Evolutionary conservation across 2,888 invertebrate genomes (phyloP).

Genomic region (Eilema griseolum): DNA sequence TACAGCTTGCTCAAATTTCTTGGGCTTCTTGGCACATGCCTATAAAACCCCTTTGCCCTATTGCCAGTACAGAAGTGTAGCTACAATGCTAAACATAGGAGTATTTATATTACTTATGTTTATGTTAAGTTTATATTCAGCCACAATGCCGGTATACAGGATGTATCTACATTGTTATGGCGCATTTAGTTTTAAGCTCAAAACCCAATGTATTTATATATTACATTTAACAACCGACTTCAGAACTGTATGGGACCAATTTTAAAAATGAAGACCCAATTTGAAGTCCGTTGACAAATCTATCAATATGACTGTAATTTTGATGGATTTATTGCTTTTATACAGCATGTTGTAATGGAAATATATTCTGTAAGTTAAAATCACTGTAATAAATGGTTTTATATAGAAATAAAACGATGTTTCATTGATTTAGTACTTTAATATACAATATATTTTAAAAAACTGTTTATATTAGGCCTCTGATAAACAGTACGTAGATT

Average conservation of each 20-base stretch:
- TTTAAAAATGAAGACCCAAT: background rate
- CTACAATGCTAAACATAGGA: slow-evolving; percentile 17
- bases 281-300: slow-evolving; percentile 48
- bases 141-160: slow-evolving; percentile 71
- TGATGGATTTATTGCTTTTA: slow-evolving; percentile 63
- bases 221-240: slow-evolving; percentile 20
- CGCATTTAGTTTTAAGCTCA: slow-evolving; percentile 60
- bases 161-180: slow-evolving; percentile 73
- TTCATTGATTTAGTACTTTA: slow-evolving; percentile 13
- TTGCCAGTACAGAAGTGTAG: background rate
- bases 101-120: slow-evolving; percentile 21
- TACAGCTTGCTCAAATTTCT: background rate
- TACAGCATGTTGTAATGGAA: slow-evolving; percentile 51
- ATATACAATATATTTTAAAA: slow-evolving; percentile 16
- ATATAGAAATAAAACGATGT: slow-evolving; percentile 42
- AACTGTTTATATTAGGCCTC: slow-evolving; percentile 43
- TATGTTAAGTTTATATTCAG: slow-evolving; percentile 29
- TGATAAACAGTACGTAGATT: no score
- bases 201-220: slow-evolving; percentile 57
- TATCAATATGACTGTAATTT: slow-evolving; percentile 64
- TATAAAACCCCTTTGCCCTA: background rate
- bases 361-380: slow-evolving; percentile 48
- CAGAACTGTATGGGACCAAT: slow-evolving; percentile 2
- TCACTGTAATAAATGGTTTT: slow-evolving; percentile 47
- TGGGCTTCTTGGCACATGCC: background rate